Evolutionary conservation across 2,888 invertebrate species (phyloP).

Genomic region (Micoletzkya japonica): DNA sequence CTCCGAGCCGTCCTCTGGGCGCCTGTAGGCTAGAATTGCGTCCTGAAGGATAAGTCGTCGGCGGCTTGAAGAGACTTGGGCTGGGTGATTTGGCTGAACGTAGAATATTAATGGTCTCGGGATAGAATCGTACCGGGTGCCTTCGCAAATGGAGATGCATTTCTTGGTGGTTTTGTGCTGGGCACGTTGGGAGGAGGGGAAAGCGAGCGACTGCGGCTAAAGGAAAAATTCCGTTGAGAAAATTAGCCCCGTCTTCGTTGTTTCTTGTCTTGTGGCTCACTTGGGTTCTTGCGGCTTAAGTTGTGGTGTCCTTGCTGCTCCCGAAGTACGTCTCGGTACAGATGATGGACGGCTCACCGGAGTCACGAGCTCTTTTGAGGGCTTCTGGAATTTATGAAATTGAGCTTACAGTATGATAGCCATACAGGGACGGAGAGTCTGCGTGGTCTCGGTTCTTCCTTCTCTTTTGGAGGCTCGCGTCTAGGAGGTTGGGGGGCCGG

Average conservation of each 20-base stretch:
- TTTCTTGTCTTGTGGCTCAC: no score
- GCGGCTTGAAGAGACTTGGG: not conserved
- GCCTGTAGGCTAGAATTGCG: conserved; percentile 1
- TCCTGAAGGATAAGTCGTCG: not conserved
- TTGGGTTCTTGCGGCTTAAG: no score
- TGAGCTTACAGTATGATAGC: no score
- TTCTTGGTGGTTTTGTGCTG: not conserved
- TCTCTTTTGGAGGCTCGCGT: not conserved
- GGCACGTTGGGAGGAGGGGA: not conserved
- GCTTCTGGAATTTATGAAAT: no score
- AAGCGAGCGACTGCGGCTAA: not conserved
- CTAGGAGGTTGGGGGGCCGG: not conserved
- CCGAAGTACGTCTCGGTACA: no score
- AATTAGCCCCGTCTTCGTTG: no score
- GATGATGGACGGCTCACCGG: no score
- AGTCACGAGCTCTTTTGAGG: no score
- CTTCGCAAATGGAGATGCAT: not conserved
- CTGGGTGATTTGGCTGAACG: not conserved
- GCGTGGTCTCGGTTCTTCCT: not conserved
- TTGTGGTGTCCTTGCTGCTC: no score
- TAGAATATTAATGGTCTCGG: not conserved
- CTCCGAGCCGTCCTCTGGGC: conserved; percentile 36
- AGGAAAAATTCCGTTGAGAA: no score
- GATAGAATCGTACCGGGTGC: not conserved
- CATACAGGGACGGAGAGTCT: not conserved